Evolutionary conservation across 2,888 invertebrate species (phyloP), one percentile per base, ranked within the genome.

Genomic region (Diploptera punctata): DNA sequence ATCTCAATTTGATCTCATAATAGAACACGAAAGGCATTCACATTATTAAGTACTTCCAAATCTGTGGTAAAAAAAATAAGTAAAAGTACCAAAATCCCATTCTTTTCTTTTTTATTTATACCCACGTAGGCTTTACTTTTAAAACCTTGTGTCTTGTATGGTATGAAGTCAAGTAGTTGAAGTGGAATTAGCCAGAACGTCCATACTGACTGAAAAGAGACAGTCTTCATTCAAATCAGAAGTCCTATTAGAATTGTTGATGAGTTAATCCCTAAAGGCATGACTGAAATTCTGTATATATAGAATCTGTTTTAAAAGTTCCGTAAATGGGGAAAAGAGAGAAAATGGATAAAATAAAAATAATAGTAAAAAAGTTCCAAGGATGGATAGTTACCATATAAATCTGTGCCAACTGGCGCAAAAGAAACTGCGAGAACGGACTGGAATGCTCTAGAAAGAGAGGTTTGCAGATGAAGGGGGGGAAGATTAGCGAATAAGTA

Each of bases 201-300:
- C 52, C 24, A 52, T 24, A 24, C 24, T 52, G 10, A 52, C 19
- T 24, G 52, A 24, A 2, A 24, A 52, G 52, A 52, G 52, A 52
- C 52, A 47, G 47, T 47, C 47, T n/a, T n/a, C n/a, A n/a, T n/a
- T n/a, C n/a, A n/a, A n/a, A n/a, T n/a, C n/a, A n/a, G n/a, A n/a
- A 26, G 47, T 47, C 29, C 67, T 29, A 68, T 68, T 68, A 68
- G 68, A 68, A 68, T 68, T 68, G 68, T 68, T 68, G 68, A 68
- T 68, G 68, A 54, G 52, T 54, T 68, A 68, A 68, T 68, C 31
- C 54, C 67, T 24, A 24, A 24, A 10, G 52, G 52, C 13, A 52
- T 24, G 7, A n/a, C n/a, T n/a, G 9, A 52, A 24, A n/a, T 5
- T 9, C 52, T 52, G 0, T 24, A 10, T 52, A 24, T 52, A 52